Conservation (phyloP, 2,113 vertebrate genomes). For the Erythrocebus patas region DNA sequence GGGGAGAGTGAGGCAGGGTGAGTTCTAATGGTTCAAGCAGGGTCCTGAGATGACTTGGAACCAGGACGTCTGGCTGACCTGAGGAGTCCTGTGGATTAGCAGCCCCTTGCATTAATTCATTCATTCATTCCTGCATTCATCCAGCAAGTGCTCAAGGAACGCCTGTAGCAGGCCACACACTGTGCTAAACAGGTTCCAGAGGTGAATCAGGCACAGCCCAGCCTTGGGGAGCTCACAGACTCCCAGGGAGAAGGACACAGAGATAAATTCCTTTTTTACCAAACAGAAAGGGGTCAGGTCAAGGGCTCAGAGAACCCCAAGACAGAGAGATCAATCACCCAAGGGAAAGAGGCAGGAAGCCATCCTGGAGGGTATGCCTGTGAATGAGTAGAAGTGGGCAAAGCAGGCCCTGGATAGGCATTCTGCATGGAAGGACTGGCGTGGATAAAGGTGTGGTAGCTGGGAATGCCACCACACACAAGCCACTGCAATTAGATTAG, state of each 20-base stretch:
- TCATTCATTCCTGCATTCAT: not conserved
- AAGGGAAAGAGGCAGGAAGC: not conserved
- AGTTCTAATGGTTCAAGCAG: not conserved
- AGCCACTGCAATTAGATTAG: accelerated
- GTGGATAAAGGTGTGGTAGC: accelerated
- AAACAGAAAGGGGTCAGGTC: not conserved
- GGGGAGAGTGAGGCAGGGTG: not conserved
- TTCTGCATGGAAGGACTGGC: accelerated
- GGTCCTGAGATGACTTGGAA: not conserved
- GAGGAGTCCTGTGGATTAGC: not conserved
- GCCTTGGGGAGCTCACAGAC: not conserved
- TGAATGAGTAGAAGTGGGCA: accelerated
- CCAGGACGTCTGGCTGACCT: not conserved
- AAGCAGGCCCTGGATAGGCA: not conserved
- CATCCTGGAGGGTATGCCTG: not conserved
- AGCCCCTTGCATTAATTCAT: not conserved
- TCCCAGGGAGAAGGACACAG: not conserved
- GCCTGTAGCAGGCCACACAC: accelerated
- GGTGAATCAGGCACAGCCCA: not conserved
- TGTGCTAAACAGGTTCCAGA: not conserved
- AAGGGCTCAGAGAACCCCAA: not conserved
- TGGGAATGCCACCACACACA: accelerated
- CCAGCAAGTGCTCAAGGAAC: too few species aligned
- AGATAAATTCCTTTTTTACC: accelerated
- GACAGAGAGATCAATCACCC: not conserved